Conservation (phyloP, 2,888 invertebrate species). For the Adineta ricciae region DNA sequence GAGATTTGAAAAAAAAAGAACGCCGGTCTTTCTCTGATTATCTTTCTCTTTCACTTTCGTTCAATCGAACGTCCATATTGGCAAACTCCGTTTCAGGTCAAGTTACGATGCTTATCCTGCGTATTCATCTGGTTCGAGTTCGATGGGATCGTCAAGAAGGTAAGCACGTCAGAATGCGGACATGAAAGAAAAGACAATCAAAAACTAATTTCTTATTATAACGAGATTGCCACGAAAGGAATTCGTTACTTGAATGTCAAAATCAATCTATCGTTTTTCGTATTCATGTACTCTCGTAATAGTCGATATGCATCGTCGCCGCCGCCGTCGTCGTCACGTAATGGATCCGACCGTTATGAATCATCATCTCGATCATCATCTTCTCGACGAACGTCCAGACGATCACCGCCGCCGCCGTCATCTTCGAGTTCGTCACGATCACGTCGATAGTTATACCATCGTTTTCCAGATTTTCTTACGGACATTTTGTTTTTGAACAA, state of each 20-base stretch:
- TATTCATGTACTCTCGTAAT: neutral
- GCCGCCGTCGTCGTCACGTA: neutral
- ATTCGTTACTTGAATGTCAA: neutral
- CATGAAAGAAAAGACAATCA: neutral
- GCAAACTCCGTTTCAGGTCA: neutral
- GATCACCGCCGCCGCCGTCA: neutral
- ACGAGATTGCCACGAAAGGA: neutral
- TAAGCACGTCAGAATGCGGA: neutral
- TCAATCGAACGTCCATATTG: neutral
- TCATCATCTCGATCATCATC: neutral
- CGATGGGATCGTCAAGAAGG: neutral
- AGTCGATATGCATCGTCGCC: conserved; percentile 7
- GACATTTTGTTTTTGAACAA: neutral
- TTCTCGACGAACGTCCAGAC: neutral
- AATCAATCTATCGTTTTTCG: neutral
- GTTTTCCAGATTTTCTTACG: too few relatives aligned
- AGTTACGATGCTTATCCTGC: neutral
- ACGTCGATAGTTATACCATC: neutral
- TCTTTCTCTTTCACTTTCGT: neutral
- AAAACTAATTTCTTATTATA: neutral
- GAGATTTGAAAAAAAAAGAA: neutral
- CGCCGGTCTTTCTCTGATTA: neutral
- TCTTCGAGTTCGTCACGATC: neutral
- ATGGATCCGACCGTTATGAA: neutral
- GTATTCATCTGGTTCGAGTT: neutral